These are phyloP conservation scores for Ceyx margarethae DNA, from an alignment of 2,113 vertebrate genomes.

Conservation along the genomic window DNA sequence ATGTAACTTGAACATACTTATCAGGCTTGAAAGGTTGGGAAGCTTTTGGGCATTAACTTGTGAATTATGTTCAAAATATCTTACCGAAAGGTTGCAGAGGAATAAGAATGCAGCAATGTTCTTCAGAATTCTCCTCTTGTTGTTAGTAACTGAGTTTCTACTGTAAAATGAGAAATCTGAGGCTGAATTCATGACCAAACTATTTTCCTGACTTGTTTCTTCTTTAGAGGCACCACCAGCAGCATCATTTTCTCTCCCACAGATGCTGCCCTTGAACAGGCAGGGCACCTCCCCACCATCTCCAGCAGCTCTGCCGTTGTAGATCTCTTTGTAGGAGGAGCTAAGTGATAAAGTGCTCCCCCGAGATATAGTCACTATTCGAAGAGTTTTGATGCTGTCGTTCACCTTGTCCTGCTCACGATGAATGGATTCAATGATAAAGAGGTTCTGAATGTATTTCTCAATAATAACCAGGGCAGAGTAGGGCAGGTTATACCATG, in stretches of 20 bases:
- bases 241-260: background rate
- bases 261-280: conserved; percentile 24
- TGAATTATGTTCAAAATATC: background rate
- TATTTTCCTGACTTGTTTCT: conserved; percentile 47
- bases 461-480: conserved; percentile 87
- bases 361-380: conserved; percentile 82
- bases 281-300: conserved; percentile 16
- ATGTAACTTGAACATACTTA: background rate
- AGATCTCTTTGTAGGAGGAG: conserved; percentile 73
- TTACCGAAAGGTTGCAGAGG: conserved; percentile 86
- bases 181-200: conserved; percentile 31
- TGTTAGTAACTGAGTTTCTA: conserved; percentile 34
- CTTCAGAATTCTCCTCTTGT: conserved; percentile 83
- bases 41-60: background rate
- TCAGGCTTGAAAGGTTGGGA: background rate
- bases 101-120: conserved; percentile 90
- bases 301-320: conserved; percentile 71
- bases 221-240: conserved; percentile 6
- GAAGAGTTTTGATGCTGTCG: conserved; percentile 65
- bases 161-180: conserved; percentile 43
- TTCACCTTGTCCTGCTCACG: conserved; percentile 75
- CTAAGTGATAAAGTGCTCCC: conserved; percentile 51
- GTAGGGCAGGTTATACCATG: conserved; percentile 90
- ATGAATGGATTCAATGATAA: conserved; percentile 91
- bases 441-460: conserved; percentile 95